phyloP scores from a whole-genome alignment of 53 echinoderm and acorn worm genomes.

The Luidia sarsii region DNA sequence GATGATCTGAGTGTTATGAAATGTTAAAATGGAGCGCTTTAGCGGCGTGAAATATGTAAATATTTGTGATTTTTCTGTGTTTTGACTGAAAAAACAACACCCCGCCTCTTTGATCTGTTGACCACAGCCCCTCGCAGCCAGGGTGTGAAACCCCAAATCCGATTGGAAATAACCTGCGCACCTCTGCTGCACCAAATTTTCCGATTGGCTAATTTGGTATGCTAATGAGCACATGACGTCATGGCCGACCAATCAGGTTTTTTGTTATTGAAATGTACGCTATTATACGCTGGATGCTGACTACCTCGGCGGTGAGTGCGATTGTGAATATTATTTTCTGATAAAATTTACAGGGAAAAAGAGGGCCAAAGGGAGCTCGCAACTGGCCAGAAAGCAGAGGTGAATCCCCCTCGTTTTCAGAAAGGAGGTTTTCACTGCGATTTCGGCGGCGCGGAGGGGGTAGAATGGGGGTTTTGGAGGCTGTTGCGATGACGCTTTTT shows the following conservation, averaged over 20 bases:
- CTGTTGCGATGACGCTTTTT: constrained; percentile 75
- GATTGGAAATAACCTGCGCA: constrained; percentile 58
- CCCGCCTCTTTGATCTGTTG: no score
- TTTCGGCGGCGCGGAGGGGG: constrained; percentile 61
- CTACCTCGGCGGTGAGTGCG: constrained; percentile 94
- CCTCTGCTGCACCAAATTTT: constrained; percentile 44
- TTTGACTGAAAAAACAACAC: no score
- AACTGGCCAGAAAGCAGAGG: constrained; percentile 44
- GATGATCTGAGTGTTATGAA: no score
- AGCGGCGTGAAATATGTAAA: no score
- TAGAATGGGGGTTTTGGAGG: constrained; percentile 57
- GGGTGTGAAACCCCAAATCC: constrained; percentile 78
- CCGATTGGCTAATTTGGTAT: constrained; percentile 76
- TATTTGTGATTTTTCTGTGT: no score
- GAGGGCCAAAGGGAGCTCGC: constrained; percentile 58
- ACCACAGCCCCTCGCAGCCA: constrained; percentile 47
- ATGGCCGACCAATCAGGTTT: constrained; percentile 67
- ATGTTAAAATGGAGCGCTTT: no score
- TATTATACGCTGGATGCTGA: constrained; percentile 90
- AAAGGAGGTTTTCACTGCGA: constrained; percentile 71
- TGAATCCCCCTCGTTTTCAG: constrained; percentile 62
- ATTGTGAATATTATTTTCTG: constrained; percentile 99
- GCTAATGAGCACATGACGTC: constrained; percentile 71
- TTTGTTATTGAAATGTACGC: constrained; percentile 87
- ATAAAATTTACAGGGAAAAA: constrained; percentile 96